Evolutionary conservation across 2,888 invertebrate genomes (phyloP).

Genomic region (Cataglyphis altisquamis): DNA sequence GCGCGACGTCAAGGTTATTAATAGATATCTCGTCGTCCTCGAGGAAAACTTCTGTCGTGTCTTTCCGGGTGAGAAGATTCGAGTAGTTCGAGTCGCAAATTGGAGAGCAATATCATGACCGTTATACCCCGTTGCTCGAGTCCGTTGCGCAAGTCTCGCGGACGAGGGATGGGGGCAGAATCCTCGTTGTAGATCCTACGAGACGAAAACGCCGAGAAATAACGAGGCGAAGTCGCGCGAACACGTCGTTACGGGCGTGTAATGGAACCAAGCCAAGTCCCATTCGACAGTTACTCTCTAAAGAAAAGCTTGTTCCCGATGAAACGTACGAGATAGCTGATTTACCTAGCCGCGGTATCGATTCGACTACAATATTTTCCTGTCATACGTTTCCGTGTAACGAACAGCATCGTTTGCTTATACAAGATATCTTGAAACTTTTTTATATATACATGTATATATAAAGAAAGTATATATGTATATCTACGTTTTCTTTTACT

Average conservation of each 20-base stretch:
- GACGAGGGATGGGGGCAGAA: background rate
- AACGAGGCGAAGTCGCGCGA: slow-evolving; percentile 69
- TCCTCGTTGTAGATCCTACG: slow-evolving; percentile 20
- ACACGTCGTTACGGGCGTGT: slow-evolving; percentile 64
- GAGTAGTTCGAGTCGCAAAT: slow-evolving; percentile 44
- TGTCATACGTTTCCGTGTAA: background rate
- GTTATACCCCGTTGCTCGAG: slow-evolving; percentile 32
- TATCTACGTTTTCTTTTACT: no score
- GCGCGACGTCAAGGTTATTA: slow-evolving; percentile 28
- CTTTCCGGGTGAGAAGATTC: slow-evolving; percentile 40
- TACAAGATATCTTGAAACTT: background rate
- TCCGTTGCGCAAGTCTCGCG: slow-evolving; percentile 5
- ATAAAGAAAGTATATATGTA: no score
- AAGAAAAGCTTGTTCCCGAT: slow-evolving; percentile 48
- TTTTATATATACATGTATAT: no score
- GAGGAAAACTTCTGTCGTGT: slow-evolving; percentile 42
- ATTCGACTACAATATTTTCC: slow-evolving; percentile 1
- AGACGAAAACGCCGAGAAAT: slow-evolving; percentile 66
- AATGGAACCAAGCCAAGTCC: slow-evolving; percentile 71
- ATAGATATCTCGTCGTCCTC: slow-evolving; percentile 23
- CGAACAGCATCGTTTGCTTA: slow-evolving; percentile 12
- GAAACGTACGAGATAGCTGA: slow-evolving; percentile 21
- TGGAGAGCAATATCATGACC: slow-evolving; percentile 33
- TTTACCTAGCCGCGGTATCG: background rate
- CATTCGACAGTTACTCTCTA: slow-evolving; percentile 64